phyloP scores from a whole-genome alignment of 2,113 vertebrate species.

The Genyomyrus donnyi region DNA sequence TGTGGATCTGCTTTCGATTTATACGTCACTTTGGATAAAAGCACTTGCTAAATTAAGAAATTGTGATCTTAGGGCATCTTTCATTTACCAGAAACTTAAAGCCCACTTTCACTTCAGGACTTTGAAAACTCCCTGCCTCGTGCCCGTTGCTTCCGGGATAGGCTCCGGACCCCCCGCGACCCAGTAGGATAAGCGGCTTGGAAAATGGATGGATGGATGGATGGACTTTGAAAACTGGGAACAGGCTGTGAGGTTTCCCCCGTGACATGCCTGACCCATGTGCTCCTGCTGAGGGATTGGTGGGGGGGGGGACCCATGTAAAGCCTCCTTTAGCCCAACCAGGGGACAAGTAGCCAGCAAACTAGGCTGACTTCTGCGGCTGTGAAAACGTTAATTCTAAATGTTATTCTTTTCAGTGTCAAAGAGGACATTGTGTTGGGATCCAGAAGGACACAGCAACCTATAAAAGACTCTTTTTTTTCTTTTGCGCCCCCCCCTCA shows the following conservation, averaged over 20 bases:
- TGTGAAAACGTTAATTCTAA: conserved; percentile 70
- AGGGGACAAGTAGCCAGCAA: conserved; percentile 40
- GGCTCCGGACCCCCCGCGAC: too few relatives aligned
- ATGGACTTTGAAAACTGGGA: neutral
- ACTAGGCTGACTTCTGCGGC: conserved; percentile 60
- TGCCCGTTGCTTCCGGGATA: too few relatives aligned
- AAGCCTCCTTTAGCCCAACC: conserved; percentile 33
- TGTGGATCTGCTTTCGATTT: neutral
- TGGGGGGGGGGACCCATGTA: neutral
- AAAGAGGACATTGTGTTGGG: conserved; percentile 70
- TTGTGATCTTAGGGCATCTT: neutral
- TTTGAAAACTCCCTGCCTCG: neutral
- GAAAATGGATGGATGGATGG: too few relatives aligned
- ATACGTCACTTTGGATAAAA: neutral
- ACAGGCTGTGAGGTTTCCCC: neutral
- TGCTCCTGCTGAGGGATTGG: neutral
- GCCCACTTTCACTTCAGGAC: neutral
- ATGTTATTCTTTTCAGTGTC: conserved; percentile 70
- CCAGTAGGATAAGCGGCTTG: too few relatives aligned
- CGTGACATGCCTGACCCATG: conserved; percentile 28
- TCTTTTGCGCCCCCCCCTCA: conserved; percentile 11
- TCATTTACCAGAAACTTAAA: neutral
- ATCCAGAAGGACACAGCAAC: conserved; percentile 69
- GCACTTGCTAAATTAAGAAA: neutral
- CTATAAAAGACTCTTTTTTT: conserved; percentile 63